Evolutionary conservation across 2,113 vertebrate species (phyloP), one percentile per base, ranked within the genome.

Genomic region (Chaetura pelagica): DNA sequence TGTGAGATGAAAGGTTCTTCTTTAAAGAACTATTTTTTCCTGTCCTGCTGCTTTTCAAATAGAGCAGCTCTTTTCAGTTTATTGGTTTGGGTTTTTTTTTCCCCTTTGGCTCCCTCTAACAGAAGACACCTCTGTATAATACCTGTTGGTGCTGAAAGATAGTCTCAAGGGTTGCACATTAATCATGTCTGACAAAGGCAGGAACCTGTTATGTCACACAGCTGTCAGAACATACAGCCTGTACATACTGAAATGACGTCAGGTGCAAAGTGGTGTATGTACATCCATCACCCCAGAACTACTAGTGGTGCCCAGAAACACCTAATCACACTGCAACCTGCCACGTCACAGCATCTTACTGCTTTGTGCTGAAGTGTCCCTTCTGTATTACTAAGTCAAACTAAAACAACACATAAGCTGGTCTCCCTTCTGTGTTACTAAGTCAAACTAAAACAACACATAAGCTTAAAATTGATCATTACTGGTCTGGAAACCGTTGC

Each of bases 1-100:
- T 64, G 86, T 61, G 93, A 96, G 93, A 95, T 97, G 94, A 96
- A 94, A 95, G 89, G 79, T 88, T 81, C 69, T 81, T 77, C 79
- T 95, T 90, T 94, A 86, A 94, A 95, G 76, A 46, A 67, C 64
- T 75, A 7, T 86, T 96, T 61, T 69, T 46, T 18, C 35, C 49
- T 61, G 49, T 84, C 90, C 88, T 90, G 76, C 88, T 96, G 93
- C 30, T 93, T 96, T 95, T 89, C 24, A 59, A 93, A 92, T 90
- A 88, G 80, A 92, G 44, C 30, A 78, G 17, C 44, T 61, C 63
- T 86, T 38, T 82, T 48, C 34, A 29, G 20, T 61, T 67, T 83
- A 54, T 91, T 91, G 29, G 23, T 52, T 52, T 48, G 46, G 44
- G 22, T 26, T 35, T 61, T 57, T 55, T 71, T 38, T 7, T 5